phyloP scores from a whole-genome alignment of 1,140 invertebrate species.

The Zaprionus ornatus region DNA sequence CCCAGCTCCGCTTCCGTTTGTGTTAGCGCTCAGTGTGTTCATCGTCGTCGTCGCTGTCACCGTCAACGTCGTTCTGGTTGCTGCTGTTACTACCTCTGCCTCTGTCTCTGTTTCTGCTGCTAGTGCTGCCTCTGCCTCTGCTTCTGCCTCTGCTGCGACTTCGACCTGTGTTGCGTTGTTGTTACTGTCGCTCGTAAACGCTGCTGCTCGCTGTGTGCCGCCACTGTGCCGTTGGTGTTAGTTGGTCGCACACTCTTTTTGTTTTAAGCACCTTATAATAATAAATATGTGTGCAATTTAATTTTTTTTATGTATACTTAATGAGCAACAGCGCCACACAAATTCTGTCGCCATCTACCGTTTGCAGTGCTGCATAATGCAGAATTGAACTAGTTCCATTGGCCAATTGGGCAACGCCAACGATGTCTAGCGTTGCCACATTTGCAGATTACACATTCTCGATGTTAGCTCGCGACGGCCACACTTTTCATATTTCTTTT shows the following conservation, averaged over 20 bases:
- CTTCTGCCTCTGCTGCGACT: conserved; percentile 12
- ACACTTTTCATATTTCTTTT: conserved; percentile 36
- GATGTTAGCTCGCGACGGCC: not conserved
- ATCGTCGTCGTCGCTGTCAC: conserved; percentile 56
- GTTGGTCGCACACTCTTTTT: conserved; percentile 31
- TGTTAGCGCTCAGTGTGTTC: conserved; percentile 65
- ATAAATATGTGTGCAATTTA: conserved; percentile 70
- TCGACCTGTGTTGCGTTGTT: conserved; percentile 24
- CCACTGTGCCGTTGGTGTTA: conserved; percentile 30
- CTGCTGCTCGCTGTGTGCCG: conserved; percentile 35
- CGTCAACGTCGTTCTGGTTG: conserved; percentile 48
- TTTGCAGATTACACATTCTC: not conserved
- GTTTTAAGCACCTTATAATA: conserved; percentile 46
- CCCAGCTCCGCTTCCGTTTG: conserved; percentile 56
- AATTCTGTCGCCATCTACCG: conserved; percentile 52
- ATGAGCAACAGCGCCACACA: conserved; percentile 57
- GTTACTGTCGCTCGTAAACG: conserved; percentile 25
- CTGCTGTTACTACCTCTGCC: conserved; percentile 39
- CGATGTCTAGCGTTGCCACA: conserved; percentile 18
- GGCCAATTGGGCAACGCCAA: not conserved
- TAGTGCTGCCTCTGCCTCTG: conserved; percentile 21
- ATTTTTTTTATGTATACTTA: conserved; percentile 77
- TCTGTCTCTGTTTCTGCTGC: conserved; percentile 40
- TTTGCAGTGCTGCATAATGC: conserved; percentile 37
- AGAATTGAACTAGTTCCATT: conserved; percentile 27